A percentile compares a stretch with the other conserved stretches of the same genome.
Conservation (phyloP, 1,140 invertebrate genomes). For the Bicyclus anynana region DNA sequence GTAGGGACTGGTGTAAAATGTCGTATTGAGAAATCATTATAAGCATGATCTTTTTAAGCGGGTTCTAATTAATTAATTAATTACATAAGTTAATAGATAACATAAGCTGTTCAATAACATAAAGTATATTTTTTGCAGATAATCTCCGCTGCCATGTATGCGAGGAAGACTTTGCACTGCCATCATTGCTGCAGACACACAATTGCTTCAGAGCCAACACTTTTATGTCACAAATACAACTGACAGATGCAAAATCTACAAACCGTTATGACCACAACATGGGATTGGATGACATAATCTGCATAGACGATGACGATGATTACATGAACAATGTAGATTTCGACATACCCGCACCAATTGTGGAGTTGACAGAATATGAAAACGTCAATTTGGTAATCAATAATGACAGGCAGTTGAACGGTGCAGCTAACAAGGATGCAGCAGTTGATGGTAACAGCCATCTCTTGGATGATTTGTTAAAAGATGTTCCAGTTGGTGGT, state of each 20-base stretch:
- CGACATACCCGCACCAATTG: constrained; percentile 54
- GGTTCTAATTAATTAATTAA: too few relatives aligned
- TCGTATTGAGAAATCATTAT: too few relatives aligned
- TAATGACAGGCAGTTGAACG: background rate
- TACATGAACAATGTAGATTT: constrained; percentile 49
- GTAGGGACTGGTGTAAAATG: too few relatives aligned
- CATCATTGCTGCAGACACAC: constrained; percentile 40
- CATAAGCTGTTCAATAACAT: background rate
- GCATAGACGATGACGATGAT: constrained; percentile 35
- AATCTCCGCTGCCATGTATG: constrained; percentile 41
- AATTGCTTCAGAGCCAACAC: constrained; percentile 49
- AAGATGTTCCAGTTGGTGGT: too few relatives aligned
- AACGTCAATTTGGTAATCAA: constrained; percentile 1
- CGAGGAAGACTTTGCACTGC: constrained; percentile 56
- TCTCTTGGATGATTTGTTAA: too few relatives aligned
- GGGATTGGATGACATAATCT: constrained; percentile 38
- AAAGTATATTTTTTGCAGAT: background rate
- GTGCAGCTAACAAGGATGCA: background rate
- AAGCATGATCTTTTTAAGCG: too few relatives aligned
- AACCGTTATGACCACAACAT: constrained; percentile 33
- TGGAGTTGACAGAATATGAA: constrained; percentile 43
- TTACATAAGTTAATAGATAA: too few relatives aligned
- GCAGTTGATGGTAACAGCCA: background rate
- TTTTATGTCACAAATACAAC: constrained; percentile 46
- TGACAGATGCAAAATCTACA: constrained; percentile 50